phyloP scores from a whole-genome alignment of 2,797 vertebrate genomes.

The Spheniscus humboldti region DNA sequence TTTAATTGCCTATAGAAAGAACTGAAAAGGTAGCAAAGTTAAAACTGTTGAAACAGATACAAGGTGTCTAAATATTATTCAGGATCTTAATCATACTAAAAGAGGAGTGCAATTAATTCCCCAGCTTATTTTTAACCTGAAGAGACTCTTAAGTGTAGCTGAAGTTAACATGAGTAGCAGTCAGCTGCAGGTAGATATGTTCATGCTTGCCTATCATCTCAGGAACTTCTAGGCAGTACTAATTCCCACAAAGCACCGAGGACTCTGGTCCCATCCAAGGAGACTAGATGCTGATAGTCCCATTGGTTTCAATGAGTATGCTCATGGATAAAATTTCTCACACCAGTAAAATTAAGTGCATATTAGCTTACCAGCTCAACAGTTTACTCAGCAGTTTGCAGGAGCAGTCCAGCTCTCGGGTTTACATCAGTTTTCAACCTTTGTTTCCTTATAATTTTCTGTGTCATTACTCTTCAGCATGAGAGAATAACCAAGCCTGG shows the following conservation, averaged over 20 bases:
- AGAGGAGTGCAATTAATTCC: conserved; percentile 1
- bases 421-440: background rate
- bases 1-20: conserved; percentile 57
- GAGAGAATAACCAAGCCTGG: background rate
- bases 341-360: background rate
- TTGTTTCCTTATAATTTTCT: background rate
- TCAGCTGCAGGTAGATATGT: background rate
- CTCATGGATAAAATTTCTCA: background rate
- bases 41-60: conserved; percentile 22
- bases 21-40: conserved; percentile 26
- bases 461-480: background rate
- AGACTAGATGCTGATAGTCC: background rate
- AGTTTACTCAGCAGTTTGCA: background rate
- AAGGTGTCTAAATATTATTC: conserved; percentile 46
- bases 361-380: background rate
- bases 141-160: background rate
- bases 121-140: conserved; percentile 5
- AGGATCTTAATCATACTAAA: conserved; percentile 21
- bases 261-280: background rate
- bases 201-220: background rate
- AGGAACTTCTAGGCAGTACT: background rate
- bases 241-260: background rate
- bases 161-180: background rate
- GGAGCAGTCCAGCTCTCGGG: background rate
- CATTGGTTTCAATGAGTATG: background rate